Base-by-base conservation (phyloP, 2,888 invertebrate species). In the Drosophila cyrtoloma region DNA sequence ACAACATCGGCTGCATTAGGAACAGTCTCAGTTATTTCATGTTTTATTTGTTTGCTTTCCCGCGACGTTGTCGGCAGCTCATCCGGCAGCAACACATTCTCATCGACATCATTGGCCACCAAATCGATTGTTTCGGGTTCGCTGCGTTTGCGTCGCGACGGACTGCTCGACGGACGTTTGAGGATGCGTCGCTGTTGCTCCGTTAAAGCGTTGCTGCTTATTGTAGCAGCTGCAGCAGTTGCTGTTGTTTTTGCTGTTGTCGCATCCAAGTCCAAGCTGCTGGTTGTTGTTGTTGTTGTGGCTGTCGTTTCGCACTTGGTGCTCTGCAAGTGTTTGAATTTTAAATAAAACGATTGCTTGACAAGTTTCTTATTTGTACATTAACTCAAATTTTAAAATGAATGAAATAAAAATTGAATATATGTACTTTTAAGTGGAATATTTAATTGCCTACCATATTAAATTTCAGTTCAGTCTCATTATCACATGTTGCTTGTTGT, bases 401-500 rank as follows among this genome's bases (percentile, higher is more conserved):
- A 47, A 47, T 47, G 7, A 47, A 47, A 16, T 47, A 16, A 26
- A 16, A 47, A 14, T 16, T 1, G 5, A 47, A 16, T 26, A 47
- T 16, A 16, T 47, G 16, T 7, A 26, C 12, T 37, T 26, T 19
- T 22, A 22, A 22, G 10, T 35, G 35, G 5, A 28, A n/a, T 3
- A 30, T 32, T 35, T 1, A 3, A 9, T 9, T 52, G 14, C 81
- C 63, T 79, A 89, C 88, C 84, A 77, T 76, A 79, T 89, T 86
- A 76, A 71, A 79, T 82, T 86, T 81, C 79, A 78, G 66, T 80
- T 90, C 89, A 89, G 89, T 89, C 89, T 89, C 86, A 84, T 86
- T 89, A 89, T 90, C 90, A 89, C 90, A 89, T 91, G 79, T 87
- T 83, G 80, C 82, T 85, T 86, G 84, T 77, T 75, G 80, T 61